Evolutionary conservation across 2,797 vertebrate genomes (phyloP).

Genomic region (Neoniphon sammara): DNA sequence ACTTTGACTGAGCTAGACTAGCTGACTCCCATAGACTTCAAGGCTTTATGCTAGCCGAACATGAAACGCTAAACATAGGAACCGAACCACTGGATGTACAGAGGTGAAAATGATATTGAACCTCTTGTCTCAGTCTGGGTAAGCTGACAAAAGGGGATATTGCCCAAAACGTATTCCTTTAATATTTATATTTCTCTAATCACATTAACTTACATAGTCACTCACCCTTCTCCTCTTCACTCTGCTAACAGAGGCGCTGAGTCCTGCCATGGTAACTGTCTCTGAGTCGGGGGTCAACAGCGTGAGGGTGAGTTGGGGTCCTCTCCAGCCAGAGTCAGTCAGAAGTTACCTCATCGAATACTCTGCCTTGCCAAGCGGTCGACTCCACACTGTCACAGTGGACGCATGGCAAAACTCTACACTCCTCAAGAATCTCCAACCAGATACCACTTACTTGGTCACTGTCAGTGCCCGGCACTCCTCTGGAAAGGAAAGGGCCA

Average conservation of each 20-base stretch:
- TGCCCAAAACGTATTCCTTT: no score
- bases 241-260: conserved; percentile 79
- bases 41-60: no score
- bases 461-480: conserved; percentile 87
- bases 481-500: conserved; percentile 88
- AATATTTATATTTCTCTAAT: background rate
- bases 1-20: no score
- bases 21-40: no score
- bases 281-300: conserved; percentile 86
- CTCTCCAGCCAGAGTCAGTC: conserved; percentile 79
- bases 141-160: no score
- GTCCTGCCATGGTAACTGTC: conserved; percentile 85
- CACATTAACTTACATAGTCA: background rate
- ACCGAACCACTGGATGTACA: no score
- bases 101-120: no score
- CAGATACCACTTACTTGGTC: conserved; percentile 91
- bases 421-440: conserved; percentile 85
- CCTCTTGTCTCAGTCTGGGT: no score
- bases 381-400: conserved; percentile 78
- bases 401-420: conserved; percentile 84
- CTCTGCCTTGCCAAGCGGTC: conserved; percentile 85
- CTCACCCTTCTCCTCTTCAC: background rate
- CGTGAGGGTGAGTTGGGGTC: conserved; percentile 91
- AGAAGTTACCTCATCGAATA: conserved; percentile 87
- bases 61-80: no score